Evolutionary conservation across 2,797 vertebrate genomes (phyloP).

Genomic region (Nyctibius grandis): DNA sequence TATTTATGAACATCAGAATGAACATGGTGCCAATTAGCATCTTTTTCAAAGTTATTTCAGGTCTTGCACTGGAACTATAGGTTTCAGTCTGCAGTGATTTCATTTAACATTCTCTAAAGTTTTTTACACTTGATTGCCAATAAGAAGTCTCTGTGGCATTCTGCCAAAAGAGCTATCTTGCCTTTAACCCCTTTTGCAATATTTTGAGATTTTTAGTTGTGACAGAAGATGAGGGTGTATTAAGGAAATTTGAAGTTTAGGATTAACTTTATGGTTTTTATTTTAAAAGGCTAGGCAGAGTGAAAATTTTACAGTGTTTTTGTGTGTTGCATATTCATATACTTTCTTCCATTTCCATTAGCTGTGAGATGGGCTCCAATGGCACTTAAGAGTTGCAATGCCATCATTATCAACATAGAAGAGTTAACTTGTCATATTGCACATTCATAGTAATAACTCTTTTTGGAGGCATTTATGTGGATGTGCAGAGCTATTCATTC

Average conservation of each 20-base stretch:
- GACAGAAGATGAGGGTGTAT: constrained; percentile 6
- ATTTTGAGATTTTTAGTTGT: constrained; percentile 16
- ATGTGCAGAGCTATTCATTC: not conserved
- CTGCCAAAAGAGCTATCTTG: constrained; percentile 23
- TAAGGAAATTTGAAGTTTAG: not conserved
- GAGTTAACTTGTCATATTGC: not conserved
- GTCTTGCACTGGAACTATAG: constrained; percentile 13
- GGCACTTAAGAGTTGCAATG: not conserved
- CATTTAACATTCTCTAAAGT: constrained; percentile 47
- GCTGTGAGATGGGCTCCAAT: not conserved
- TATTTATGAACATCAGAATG: not conserved
- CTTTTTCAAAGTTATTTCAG: constrained; percentile 60
- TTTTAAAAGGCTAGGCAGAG: not conserved
- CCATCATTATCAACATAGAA: not conserved
- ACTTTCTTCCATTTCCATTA: not conserved
- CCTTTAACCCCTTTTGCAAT: constrained; percentile 30
- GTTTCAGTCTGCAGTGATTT: constrained; percentile 58
- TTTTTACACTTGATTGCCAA: constrained; percentile 60
- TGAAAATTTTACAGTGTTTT: not conserved
- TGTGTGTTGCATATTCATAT: not conserved
- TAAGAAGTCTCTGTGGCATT: constrained; percentile 36
- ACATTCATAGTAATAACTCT: not conserved
- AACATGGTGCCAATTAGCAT: constrained; percentile 25
- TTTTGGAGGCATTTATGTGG: not conserved
- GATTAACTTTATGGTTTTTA: not conserved